These are phyloP conservation scores for Carabus problematicus DNA, from an alignment of 2,888 invertebrate species.

Conservation along the genomic window DNA sequence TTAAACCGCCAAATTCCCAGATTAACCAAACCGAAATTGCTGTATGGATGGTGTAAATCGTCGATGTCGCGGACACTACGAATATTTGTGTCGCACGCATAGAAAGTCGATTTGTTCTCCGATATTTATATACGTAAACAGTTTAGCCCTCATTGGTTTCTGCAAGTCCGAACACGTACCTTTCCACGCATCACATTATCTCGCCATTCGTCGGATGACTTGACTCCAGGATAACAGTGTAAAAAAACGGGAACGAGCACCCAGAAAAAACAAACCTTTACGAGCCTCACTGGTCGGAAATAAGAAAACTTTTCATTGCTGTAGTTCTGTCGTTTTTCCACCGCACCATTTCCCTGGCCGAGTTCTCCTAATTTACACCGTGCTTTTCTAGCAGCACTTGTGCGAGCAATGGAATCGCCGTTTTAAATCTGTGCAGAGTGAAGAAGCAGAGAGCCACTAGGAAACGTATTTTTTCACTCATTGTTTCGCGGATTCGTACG, in stretches of 20 bases:
- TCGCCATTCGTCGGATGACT: not conserved
- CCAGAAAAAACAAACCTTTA: not conserved
- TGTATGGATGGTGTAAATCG: not conserved
- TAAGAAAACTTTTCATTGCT: conserved; percentile 20
- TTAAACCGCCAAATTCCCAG: not conserved
- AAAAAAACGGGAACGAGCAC: not conserved
- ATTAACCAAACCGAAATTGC: conserved; percentile 7
- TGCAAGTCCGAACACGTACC: not conserved
- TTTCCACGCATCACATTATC: not conserved
- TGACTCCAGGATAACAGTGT: not conserved
- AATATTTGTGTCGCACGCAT: too few species aligned
- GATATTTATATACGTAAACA: not conserved
- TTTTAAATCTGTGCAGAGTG: too few species aligned
- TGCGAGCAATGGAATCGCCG: not conserved
- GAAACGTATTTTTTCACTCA: too few species aligned
- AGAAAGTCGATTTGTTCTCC: conserved; percentile 1
- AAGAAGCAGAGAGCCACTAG: too few species aligned
- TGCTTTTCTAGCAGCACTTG: conserved; percentile 1
- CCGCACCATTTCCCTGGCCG: not conserved
- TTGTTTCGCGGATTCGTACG: too few species aligned
- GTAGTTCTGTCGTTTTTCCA: conserved; percentile 5
- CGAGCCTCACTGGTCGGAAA: not conserved
- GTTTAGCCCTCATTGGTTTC: conserved; percentile 9
- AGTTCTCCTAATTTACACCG: too few species aligned
- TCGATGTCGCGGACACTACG: not conserved